Percentiles rank a stretch among this genome's conserved stretches.
These are phyloP conservation scores for Neodon shergylaensis DNA, from an alignment of 2,113 vertebrate species.

Conservation along the genomic window DNA sequence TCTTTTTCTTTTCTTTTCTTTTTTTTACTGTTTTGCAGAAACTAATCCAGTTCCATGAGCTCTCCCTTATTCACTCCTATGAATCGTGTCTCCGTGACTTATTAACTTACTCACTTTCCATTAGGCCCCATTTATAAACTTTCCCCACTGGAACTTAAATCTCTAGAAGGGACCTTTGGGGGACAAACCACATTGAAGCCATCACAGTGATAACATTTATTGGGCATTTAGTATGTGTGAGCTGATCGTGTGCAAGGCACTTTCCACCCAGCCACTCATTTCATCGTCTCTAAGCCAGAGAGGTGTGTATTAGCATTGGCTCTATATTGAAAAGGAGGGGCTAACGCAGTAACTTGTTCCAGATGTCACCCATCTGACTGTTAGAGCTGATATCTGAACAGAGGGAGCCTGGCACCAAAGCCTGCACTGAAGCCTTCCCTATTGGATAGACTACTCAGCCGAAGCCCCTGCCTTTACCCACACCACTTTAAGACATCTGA, in stretches of 20 bases:
- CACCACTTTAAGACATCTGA: background rate
- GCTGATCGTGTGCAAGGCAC: background rate
- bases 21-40: background rate
- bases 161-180: background rate
- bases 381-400: background rate
- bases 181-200: background rate
- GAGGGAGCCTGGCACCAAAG: background rate
- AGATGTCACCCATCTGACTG: background rate
- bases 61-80: background rate
- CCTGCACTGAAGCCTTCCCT: background rate
- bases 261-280: background rate
- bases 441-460: background rate
- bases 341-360: background rate
- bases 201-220: background rate
- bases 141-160: background rate
- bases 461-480: background rate
- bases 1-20: too few relatives aligned
- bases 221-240: background rate
- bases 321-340: background rate
- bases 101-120: background rate
- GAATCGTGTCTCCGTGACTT: background rate
- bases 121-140: background rate
- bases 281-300: background rate
- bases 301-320: background rate
- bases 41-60: background rate